phyloP scores from a whole-genome alignment of 2,888 invertebrate species.

The Drosophila mimetica region DNA sequence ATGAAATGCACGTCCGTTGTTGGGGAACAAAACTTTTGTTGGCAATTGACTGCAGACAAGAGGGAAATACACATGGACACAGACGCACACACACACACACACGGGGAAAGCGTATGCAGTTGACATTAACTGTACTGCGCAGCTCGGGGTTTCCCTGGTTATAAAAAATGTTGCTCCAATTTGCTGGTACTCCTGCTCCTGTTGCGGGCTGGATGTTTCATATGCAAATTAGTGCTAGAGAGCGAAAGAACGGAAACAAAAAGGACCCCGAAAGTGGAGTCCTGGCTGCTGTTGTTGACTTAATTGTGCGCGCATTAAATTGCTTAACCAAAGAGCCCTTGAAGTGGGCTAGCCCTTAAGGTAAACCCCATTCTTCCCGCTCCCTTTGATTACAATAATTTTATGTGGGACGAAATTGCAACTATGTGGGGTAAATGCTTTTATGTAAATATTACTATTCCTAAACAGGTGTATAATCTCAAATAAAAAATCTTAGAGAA shows the following conservation, averaged over 20 bases:
- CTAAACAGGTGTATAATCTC: too few relatives aligned
- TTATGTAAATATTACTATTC: too few relatives aligned
- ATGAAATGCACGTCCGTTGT: constrained; percentile 44
- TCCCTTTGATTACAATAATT: not conserved
- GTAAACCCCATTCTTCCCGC: constrained; percentile 1
- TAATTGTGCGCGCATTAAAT: constrained; percentile 77
- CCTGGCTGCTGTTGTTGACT: constrained; percentile 65
- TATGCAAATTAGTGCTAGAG: constrained; percentile 66
- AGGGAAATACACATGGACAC: constrained; percentile 1
- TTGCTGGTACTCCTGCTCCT: constrained; percentile 30
- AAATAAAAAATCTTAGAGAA: too few relatives aligned
- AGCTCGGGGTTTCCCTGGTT: constrained; percentile 40
- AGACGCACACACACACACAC: constrained; percentile 21
- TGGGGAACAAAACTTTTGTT: constrained; percentile 48
- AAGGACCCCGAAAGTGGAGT: constrained; percentile 38
- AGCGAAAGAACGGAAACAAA: constrained; percentile 31
- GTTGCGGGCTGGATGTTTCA: constrained; percentile 39
- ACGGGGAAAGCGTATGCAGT: constrained; percentile 56
- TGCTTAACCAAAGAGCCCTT: constrained; percentile 67
- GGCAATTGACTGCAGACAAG: constrained; percentile 54
- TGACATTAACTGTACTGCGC: constrained; percentile 68
- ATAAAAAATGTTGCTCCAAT: constrained; percentile 45
- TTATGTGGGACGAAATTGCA: not conserved
- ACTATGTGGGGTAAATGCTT: not conserved
- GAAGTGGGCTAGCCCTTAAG: constrained; percentile 31